These are phyloP conservation scores for Galeopterus variegatus DNA, from an alignment of 2,113 vertebrate genomes.

Conservation along the genomic window DNA sequence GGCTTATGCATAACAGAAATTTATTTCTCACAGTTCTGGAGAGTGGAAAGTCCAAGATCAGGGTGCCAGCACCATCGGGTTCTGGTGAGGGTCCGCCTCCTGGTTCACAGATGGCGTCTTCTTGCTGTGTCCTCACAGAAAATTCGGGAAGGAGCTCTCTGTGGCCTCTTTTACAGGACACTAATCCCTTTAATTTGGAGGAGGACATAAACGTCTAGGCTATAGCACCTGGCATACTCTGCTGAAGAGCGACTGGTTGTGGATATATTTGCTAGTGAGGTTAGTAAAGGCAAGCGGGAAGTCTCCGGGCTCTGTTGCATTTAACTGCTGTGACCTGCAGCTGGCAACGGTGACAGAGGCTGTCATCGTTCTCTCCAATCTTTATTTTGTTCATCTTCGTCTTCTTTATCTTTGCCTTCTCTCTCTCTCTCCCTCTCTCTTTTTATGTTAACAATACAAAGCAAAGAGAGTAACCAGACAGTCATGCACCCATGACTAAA, in stretches of 20 bases:
- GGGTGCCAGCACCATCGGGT: not conserved
- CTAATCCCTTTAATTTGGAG: not conserved
- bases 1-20: too few relatives aligned
- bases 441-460: too few relatives aligned
- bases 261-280: not conserved
- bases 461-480: not conserved
- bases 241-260: not conserved
- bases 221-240: not conserved
- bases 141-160: not conserved
- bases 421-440: too few relatives aligned
- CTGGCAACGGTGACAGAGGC: fast-evolving
- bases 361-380: fast-evolving
- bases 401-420: not conserved
- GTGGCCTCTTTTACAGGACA: not conserved
- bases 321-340: fast-evolving
- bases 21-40: not conserved
- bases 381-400: not conserved
- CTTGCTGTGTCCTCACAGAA: fast-evolving
- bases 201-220: not conserved
- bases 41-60: too few relatives aligned
- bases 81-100: too few relatives aligned
- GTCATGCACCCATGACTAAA: not conserved
- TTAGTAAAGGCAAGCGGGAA: too few relatives aligned
- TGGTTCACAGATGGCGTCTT: not conserved
- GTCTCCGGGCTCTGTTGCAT: fast-evolving